Base-by-base conservation (phyloP, 2,113 vertebrate genomes). In the Oreochromis spilurus region DNA sequence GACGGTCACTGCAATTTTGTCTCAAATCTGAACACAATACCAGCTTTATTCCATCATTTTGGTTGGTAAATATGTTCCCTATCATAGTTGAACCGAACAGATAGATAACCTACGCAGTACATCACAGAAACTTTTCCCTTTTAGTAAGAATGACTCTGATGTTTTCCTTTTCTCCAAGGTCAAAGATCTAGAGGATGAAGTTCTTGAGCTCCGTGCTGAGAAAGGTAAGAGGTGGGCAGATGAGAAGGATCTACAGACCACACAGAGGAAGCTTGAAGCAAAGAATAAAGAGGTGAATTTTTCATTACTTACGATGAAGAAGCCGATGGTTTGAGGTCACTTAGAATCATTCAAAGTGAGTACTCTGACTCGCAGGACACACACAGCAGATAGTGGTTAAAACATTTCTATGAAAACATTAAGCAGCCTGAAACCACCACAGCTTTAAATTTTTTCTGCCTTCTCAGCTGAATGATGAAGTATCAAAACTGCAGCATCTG, bases 81-180 rank as follows among this genome's bases (percentile, higher is more conserved):
- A 57, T 26, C 24, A 6, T 57, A 4, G 12, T 14, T 57, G 12
- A 29, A 26, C 55, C 16, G 24, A 58, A 40, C 10, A 29, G 0
- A 24, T 1, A 12, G 9, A 53, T 53, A 14, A 29, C 12, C 4
- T 57, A 4, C 2, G 3, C 6, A 29, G 13, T 14, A 26, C 4
- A 54, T 11, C n/a, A 21, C 2, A 26, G 6, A 57, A 29, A 13
- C 14, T 0, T 55, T 57, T 57, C 12, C 21, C 21, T 26, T 57
- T 26, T 1, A 57, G 11, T 0, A 16, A 58, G 0, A 21, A 54
- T 21, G n/a, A 54, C 9, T 11, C 0, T 5, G 5, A 6, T 11
- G 7, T 60, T 31, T 31, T 8, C 4, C 4, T 31, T 67, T 67
- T 38, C 34, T 67, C 10, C 52, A 21, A 67, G 34, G 19, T 13